These are phyloP conservation scores for Spea hammondii DNA, from an alignment of 2,797 vertebrate species.

Conservation along the genomic window DNA sequence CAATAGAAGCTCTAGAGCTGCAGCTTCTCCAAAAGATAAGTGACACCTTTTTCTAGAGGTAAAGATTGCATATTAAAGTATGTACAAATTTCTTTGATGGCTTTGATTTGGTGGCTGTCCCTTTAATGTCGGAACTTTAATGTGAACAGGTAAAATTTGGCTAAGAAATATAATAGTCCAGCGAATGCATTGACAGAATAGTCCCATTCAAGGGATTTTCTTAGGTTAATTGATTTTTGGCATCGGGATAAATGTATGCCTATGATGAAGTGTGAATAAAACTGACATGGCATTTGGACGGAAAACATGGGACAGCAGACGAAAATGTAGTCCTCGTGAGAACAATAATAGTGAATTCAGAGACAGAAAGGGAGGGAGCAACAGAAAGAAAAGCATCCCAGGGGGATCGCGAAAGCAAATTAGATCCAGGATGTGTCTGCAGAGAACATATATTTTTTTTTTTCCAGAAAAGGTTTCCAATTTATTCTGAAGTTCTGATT, in stretches of 20 bases:
- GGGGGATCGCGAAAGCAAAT: conserved; percentile 19
- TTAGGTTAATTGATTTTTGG: conserved; percentile 29
- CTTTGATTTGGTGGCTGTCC: too few relatives aligned
- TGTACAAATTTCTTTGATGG: too few relatives aligned
- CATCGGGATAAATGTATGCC: neutral
- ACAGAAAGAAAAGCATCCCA: neutral
- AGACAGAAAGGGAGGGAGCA: conserved; percentile 9
- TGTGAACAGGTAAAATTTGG: too few relatives aligned
- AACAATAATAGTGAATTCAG: conserved; percentile 12
- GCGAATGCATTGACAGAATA: conserved; percentile 9
- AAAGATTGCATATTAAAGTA: too few relatives aligned
- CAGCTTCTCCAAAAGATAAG: too few relatives aligned
- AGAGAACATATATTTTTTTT: conserved; percentile 11
- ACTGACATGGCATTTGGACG: conserved; percentile 3
- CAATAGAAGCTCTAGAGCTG: too few relatives aligned
- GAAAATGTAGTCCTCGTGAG: conserved; percentile 14
- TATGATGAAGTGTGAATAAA: conserved; percentile 32
- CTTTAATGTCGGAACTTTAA: too few relatives aligned
- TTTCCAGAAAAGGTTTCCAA: conserved; percentile 17
- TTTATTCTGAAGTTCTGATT: neutral
- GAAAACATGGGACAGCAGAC: conserved; percentile 22
- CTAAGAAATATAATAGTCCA: neutral
- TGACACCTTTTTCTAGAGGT: too few relatives aligned
- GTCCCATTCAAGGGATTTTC: neutral
- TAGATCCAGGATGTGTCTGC: conserved; percentile 24